Evolutionary conservation across 2,888 invertebrate genomes (phyloP).

Genomic region (Parnassius mnemosyne): DNA sequence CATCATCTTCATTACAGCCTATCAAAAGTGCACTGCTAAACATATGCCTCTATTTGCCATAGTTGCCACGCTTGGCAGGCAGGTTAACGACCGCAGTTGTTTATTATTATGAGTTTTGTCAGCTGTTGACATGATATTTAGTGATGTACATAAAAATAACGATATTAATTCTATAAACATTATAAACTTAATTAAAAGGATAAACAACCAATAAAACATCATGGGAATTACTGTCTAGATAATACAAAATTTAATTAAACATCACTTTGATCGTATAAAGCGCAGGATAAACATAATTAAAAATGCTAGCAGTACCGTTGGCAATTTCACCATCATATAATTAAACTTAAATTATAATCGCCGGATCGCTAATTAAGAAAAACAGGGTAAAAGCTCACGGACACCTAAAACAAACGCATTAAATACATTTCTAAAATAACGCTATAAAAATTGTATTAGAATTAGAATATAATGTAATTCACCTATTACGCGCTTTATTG

Average conservation of each 20-base stretch:
- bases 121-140: no score
- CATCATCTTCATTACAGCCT: no score
- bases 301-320: constrained; percentile 42
- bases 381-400: constrained; percentile 2
- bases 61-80: no score
- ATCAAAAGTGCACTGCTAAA: no score
- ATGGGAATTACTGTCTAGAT: constrained; percentile 27
- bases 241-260: constrained; percentile 45
- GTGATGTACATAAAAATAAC: no score
- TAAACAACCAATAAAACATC: constrained; percentile 13
- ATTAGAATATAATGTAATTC: background rate
- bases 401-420: background rate
- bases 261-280: constrained; percentile 45
- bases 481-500: background rate
- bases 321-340: constrained; percentile 32
- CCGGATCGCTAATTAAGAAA: constrained; percentile 8
- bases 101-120: no score
- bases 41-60: no score
- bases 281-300: constrained; percentile 54
- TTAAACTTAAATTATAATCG: constrained; percentile 31
- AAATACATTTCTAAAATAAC: background rate
- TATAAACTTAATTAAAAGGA: constrained; percentile 1
- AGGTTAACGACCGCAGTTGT: no score
- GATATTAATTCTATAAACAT: no score
- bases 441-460: background rate